Evolutionary conservation across 2,113 vertebrate genomes (phyloP).

Genomic region (Peucedramus taeniatus): DNA sequence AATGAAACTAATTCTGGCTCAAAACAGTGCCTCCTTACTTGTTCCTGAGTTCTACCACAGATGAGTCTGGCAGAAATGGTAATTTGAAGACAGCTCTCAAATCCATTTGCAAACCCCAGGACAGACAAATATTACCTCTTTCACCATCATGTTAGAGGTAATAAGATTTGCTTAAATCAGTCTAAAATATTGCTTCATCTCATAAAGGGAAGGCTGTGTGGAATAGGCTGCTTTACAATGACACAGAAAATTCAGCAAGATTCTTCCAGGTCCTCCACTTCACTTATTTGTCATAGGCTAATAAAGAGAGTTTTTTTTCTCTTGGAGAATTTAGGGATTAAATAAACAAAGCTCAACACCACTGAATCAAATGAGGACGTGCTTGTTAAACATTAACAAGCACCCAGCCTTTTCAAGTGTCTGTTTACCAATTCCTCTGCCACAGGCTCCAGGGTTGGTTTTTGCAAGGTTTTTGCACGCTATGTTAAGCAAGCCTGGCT

Average conservation of each 20-base stretch:
- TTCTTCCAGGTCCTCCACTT: slow-evolving; percentile 1
- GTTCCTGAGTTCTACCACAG: neutral
- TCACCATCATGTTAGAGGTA: neutral
- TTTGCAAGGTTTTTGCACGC: neutral
- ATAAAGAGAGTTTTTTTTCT: neutral
- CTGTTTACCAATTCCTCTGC: neutral
- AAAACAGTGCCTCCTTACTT: neutral
- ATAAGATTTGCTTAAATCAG: neutral
- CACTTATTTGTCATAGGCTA: neutral
- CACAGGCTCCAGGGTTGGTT: neutral
- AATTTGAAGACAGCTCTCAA: neutral
- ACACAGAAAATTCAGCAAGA: neutral
- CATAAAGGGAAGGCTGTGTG: neutral
- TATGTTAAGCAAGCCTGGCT: neutral
- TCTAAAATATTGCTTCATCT: neutral
- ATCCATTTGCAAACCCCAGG: neutral
- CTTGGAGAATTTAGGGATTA: slow-evolving; percentile 24
- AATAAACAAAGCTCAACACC: slow-evolving; percentile 22
- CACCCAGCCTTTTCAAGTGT: neutral
- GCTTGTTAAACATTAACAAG: slow-evolving; percentile 52
- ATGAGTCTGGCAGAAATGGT: neutral
- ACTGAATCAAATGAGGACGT: slow-evolving; percentile 9
- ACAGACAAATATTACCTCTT: neutral
- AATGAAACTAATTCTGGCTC: neutral
- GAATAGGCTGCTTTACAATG: neutral